A percentile compares a stretch with the other conserved stretches of the same genome.
Evolutionary conservation across 2,113 vertebrate species (phyloP).

Genomic region (Psilopsiagon aurifrons): DNA sequence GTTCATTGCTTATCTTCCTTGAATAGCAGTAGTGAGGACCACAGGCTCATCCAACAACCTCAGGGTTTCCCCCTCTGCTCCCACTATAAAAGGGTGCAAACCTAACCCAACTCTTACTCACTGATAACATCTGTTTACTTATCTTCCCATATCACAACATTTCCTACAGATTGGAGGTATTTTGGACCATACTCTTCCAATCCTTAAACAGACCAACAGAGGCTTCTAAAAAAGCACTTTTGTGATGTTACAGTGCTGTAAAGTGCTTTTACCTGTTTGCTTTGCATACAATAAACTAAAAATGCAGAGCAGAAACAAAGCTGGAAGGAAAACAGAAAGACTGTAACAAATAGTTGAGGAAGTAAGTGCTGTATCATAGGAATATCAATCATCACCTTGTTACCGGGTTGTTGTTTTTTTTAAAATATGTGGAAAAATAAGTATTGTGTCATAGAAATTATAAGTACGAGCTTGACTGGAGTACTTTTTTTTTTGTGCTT

Average conservation of each 20-base stretch:
- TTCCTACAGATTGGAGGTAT: neutral
- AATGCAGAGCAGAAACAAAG: neutral
- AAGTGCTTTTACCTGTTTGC: neutral
- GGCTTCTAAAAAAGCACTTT: neutral
- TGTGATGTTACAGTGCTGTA: neutral
- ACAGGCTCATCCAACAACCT: neutral
- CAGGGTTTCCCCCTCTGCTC: neutral
- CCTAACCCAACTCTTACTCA: neutral
- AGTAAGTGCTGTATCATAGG: neutral
- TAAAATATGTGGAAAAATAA: neutral
- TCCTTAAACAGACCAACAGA: neutral
- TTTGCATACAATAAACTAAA: neutral
- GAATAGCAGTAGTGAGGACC: neutral
- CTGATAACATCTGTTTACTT: neutral
- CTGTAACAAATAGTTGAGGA: neutral
- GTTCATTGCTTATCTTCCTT: neutral
- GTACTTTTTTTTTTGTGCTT: neutral
- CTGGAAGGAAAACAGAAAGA: neutral
- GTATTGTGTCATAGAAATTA: neutral
- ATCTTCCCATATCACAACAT: neutral
- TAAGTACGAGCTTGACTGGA: neutral
- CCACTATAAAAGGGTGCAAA: neutral
- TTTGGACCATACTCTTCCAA: neutral
- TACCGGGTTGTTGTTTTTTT: rapidly evolving
- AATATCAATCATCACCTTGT: neutral